Evolutionary conservation across 2,113 vertebrate species (phyloP), one percentile per base, ranked within the genome.

Genomic region (Melierax canorus): DNA sequence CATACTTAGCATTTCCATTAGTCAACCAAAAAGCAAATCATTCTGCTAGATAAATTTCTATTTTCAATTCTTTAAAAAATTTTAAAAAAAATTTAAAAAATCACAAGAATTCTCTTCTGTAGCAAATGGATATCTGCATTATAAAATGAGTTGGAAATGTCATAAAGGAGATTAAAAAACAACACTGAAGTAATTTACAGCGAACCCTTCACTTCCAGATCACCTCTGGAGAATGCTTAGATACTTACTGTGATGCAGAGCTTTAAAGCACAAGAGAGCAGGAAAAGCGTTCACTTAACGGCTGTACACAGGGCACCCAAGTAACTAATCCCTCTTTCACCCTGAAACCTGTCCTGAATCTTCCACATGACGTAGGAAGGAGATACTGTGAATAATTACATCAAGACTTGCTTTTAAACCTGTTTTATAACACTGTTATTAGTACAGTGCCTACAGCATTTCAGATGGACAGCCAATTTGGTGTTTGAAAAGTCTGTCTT

Each of bases 61-160:
- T 15, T 30, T n/a, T 67, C 24, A 24, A 39, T 38, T 36, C 7
- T 10, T n/a, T 22, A 1, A 0, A 29, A 45, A 5, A 48, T 8
- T 8, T 19, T 15, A 15, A 2, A 66, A 12, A 7, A 20, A 20
- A 20, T 20, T 5, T 45, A 11, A 13, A 58, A 13, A 23, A 48
- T 13, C 46, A 48, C 6, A 1, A 74, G 2, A 79, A 24, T 46
- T 41, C 3, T 56, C 36, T 43, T 39, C 60, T 0, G 0, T 58
- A 67, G 27, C 9, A 73, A 78, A 81, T 7, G 39, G 19, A 6
- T 23, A 85, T 29, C 29, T 74, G 18, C 23, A 39, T 62, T 36
- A 74, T 34, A 19, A 71, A 78, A 86, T 30, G 12, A 45, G 15
- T 0, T 59, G 41, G 53, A 83, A 93, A 76, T 41, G 23, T 30